Evolutionary conservation across 2,888 invertebrate genomes (phyloP).

Genomic region (Calephelis perditalis): DNA sequence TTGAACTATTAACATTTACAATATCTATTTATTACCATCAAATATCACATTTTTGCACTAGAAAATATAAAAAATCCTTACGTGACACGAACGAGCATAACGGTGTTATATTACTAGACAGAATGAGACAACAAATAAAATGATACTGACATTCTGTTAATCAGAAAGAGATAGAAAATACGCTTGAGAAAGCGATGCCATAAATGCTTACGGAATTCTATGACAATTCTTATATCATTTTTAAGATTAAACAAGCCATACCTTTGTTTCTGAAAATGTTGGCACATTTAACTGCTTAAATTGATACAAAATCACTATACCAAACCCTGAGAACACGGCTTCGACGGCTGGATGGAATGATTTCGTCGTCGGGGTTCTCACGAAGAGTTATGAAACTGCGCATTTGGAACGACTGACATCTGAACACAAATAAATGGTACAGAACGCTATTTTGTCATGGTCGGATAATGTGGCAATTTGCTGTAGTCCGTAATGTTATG

Average conservation of each 20-base stretch:
- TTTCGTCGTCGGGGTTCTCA: conserved; percentile 72
- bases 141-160: conserved; percentile 56
- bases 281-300: conserved; percentile 69
- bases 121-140: conserved; percentile 66
- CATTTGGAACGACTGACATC: conserved; percentile 46
- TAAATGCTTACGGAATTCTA: conserved; percentile 69
- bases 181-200: conserved; percentile 75
- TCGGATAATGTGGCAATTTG: conserved; percentile 58
- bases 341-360: conserved; percentile 79
- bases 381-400: conserved; percentile 58
- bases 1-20: conserved; percentile 42
- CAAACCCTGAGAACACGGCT: conserved; percentile 76
- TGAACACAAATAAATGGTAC: conserved; percentile 36
- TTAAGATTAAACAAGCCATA: conserved; percentile 46
- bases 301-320: conserved; percentile 71
- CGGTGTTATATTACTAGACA: conserved; percentile 77
- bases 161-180: conserved; percentile 62
- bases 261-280: conserved; percentile 72
- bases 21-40: conserved; percentile 45
- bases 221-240: conserved; percentile 47
- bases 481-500: conserved; percentile 36
- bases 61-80: conserved; percentile 75
- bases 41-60: conserved; percentile 52
- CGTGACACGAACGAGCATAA: conserved; percentile 78
- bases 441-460: conserved; percentile 44